phyloP scores from a whole-genome alignment of 1,140 invertebrate species.

The Stegodyphus dumicola region DNA sequence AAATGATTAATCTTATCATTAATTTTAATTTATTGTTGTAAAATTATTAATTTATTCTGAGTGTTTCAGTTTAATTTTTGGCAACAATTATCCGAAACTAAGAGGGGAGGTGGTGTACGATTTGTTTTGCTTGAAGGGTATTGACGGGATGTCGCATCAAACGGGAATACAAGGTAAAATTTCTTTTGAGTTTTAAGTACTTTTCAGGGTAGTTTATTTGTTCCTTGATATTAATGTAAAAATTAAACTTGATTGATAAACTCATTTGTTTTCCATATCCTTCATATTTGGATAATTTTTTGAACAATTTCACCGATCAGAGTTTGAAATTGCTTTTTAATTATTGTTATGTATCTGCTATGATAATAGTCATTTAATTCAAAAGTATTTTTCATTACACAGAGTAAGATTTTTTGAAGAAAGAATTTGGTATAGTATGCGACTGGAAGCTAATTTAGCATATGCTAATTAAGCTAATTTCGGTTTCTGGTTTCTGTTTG shows the following conservation, averaged over 20 bases:
- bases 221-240: too few relatives aligned
- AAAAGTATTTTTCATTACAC: too few relatives aligned
- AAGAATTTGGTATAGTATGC: neutral
- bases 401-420: too few relatives aligned
- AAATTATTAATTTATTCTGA: too few relatives aligned
- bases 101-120: slow-evolving; percentile 8
- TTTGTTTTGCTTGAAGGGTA: slow-evolving; percentile 2
- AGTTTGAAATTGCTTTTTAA: slow-evolving; percentile 5
- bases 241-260: neutral
- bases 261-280: neutral
- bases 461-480: too few relatives aligned
- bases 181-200: neutral
- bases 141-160: slow-evolving; percentile 78
- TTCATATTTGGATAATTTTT: neutral
- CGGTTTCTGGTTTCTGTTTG: too few relatives aligned
- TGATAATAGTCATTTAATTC: too few relatives aligned
- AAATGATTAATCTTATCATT: too few relatives aligned
- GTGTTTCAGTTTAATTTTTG: too few relatives aligned
- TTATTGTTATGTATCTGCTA: slow-evolving; percentile 21
- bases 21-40: too few relatives aligned
- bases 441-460: too few relatives aligned
- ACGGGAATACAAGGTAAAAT: slow-evolving; percentile 78
- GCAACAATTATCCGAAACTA: too few relatives aligned
- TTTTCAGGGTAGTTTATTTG: neutral
- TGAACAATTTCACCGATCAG: neutral